These are phyloP conservation scores for Coracopsis vasa DNA, from an alignment of 2,113 vertebrate genomes.

Conservation along the genomic window DNA sequence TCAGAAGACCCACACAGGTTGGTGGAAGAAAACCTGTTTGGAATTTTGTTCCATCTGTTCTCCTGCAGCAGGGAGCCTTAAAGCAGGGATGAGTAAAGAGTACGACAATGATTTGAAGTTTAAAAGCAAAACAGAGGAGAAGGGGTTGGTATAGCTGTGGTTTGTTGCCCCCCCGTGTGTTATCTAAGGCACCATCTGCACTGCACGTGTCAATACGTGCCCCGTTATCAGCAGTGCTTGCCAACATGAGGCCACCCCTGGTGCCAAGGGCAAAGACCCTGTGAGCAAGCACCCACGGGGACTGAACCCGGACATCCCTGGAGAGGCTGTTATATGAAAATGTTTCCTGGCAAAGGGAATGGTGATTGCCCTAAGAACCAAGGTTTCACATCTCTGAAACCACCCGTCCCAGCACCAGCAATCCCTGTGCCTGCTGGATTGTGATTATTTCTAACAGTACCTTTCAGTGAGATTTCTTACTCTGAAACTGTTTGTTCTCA, in stretches of 20 bases:
- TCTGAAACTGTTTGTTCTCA: background rate
- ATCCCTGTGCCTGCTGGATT: background rate
- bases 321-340: background rate
- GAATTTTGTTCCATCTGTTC: constrained; percentile 22
- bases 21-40: background rate
- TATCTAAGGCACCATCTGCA: background rate
- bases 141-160: background rate
- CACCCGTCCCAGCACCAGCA: fast-evolving
- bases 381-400: background rate
- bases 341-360: background rate
- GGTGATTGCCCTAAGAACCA: fast-evolving
- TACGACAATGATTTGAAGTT: background rate
- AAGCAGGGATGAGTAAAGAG: background rate
- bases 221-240: background rate
- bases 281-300: background rate
- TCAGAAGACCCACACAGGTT: background rate
- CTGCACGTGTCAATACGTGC: background rate
- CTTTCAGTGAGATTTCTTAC: background rate
- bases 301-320: background rate
- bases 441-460: background rate
- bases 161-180: background rate
- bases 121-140: background rate
- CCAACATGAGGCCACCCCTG: background rate
- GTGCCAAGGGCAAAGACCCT: background rate
- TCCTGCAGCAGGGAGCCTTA: background rate